phyloP scores from a whole-genome alignment of 2,797 vertebrate species.

The Chiloscyllium punctatum region DNA sequence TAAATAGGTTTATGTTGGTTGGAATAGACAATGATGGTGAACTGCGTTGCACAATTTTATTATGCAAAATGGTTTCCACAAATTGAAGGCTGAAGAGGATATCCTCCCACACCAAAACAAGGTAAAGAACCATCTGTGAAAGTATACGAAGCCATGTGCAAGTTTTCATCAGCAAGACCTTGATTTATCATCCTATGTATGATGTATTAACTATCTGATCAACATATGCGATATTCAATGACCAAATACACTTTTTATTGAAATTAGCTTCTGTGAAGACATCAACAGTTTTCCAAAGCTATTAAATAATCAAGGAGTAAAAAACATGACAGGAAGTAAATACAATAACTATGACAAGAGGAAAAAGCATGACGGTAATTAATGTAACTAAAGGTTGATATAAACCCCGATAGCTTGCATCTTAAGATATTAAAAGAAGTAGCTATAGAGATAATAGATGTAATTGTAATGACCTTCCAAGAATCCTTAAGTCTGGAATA shows the following conservation, averaged over 20 bases:
- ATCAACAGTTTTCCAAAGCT: neutral
- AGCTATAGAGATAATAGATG: too few relatives aligned
- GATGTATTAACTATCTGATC: neutral
- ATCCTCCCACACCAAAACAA: neutral
- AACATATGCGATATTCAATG: too few relatives aligned
- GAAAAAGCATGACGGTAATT: too few relatives aligned
- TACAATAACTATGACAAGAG: too few relatives aligned
- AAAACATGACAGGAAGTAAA: too few relatives aligned
- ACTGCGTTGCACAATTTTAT: neutral
- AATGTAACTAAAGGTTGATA: too few relatives aligned
- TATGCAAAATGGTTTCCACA: neutral
- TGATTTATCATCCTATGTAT: neutral
- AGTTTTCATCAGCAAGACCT: neutral
- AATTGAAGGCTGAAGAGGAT: neutral
- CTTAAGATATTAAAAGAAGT: too few relatives aligned
- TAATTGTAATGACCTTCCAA: too few relatives aligned
- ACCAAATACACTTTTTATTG: neutral
- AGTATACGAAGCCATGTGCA: neutral
- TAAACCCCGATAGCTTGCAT: too few relatives aligned
- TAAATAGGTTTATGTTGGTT: neutral
- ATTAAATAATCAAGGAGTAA: too few relatives aligned
- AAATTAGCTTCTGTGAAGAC: neutral
- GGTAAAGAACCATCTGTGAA: neutral
- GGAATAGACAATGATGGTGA: neutral
- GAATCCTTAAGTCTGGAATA: too few relatives aligned